A percentile compares a stretch with the other conserved stretches of the same genome.
Conservation (phyloP, 2,113 vertebrate genomes). For the Heloderma charlesbogerti region DNA sequence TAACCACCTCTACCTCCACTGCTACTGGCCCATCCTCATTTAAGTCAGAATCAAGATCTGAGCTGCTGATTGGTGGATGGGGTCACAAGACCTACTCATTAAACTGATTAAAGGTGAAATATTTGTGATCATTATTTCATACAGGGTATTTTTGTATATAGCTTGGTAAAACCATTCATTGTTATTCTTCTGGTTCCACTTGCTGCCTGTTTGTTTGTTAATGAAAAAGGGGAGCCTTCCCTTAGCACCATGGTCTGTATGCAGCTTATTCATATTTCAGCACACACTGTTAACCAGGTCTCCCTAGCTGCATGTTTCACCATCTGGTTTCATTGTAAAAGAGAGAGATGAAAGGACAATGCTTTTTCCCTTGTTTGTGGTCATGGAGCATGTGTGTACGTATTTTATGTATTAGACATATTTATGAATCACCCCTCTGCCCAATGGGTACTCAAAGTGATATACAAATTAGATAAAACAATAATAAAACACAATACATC, state of each 20-base stretch:
- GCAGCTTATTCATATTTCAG: not conserved
- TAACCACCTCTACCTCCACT: not conserved
- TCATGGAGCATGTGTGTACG: rapidly evolving
- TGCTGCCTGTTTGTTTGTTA: not conserved
- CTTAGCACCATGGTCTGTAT: slow-evolving; percentile 2
- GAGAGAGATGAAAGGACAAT: rapidly evolving
- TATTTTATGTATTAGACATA: not conserved
- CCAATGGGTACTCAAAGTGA: not conserved
- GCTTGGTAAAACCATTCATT: slow-evolving; percentile 13
- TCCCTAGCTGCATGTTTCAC: not conserved
- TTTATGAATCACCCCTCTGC: not conserved
- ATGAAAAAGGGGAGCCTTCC: not conserved
- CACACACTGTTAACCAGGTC: slow-evolving; percentile 3
- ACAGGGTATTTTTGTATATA: not conserved
- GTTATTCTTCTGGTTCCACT: not conserved
- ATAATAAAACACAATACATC: too few relatives aligned
- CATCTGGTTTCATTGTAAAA: not conserved
- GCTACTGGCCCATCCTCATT: not conserved
- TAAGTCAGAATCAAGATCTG: not conserved
- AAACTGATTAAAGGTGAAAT: slow-evolving; percentile 10
- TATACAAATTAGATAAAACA: not conserved
- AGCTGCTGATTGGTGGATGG: not conserved
- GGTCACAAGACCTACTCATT: not conserved
- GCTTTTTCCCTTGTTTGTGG: rapidly evolving
- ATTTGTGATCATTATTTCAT: rapidly evolving